phyloP scores from a whole-genome alignment of 2,797 vertebrate species.

The Neosalanx taihuensis region DNA sequence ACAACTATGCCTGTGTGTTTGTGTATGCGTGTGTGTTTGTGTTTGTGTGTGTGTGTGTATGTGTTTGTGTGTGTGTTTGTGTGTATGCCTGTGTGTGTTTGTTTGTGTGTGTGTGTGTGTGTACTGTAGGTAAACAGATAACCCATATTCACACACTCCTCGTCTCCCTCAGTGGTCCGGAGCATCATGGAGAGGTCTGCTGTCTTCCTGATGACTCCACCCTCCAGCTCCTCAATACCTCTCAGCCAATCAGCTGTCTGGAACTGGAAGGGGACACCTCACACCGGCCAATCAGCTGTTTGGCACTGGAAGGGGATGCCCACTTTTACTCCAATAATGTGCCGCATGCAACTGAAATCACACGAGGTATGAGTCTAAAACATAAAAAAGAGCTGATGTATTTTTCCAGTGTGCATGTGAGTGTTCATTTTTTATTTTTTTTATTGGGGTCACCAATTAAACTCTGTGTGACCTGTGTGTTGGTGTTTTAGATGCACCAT shows the following conservation, averaged over 20 bases:
- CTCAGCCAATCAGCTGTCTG: slow-evolving; percentile 59
- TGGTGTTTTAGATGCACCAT: neutral
- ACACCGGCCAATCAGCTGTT: slow-evolving; percentile 59
- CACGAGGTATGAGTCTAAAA: slow-evolving; percentile 52
- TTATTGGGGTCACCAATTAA: neutral
- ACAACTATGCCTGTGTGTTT: neutral
- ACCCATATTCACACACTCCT: neutral
- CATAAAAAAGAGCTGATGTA: neutral
- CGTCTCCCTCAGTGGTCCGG: slow-evolving; percentile 51
- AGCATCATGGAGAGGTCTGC: slow-evolving; percentile 61
- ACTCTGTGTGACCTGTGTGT: neutral
- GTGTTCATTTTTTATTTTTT: too few species aligned
- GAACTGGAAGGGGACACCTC: slow-evolving; percentile 48
- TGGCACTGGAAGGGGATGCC: slow-evolving; percentile 49
- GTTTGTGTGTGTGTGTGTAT: neutral
- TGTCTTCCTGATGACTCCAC: slow-evolving; percentile 77
- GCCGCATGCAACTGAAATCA: slow-evolving; percentile 52
- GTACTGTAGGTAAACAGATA: neutral
- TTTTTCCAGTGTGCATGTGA: too few species aligned
- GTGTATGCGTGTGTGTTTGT: neutral
- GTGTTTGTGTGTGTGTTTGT: neutral
- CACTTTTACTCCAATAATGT: slow-evolving; percentile 46
- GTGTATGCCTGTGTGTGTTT: neutral
- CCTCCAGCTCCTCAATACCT: slow-evolving; percentile 72
- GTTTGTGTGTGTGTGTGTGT: neutral